Conservation (phyloP, 2,888 invertebrate genomes). For the Zhengitettix transpicula region DNA sequence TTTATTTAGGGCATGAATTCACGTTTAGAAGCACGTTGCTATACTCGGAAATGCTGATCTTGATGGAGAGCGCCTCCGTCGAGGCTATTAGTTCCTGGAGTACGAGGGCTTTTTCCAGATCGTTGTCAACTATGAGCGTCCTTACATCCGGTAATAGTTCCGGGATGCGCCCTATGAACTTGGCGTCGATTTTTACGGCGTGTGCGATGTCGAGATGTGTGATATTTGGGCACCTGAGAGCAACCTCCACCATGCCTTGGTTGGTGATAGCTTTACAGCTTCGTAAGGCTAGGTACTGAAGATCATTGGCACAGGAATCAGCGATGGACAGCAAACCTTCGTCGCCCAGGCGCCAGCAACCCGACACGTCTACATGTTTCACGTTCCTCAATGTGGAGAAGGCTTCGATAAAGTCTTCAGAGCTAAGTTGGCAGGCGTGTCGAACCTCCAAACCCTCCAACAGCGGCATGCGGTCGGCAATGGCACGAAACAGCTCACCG, state of each 20-base stretch:
- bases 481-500: background rate
- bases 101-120: too few species aligned
- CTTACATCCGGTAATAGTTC: too few species aligned
- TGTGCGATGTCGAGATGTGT: background rate
- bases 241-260: background rate
- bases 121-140: too few species aligned
- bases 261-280: background rate
- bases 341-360: background rate
- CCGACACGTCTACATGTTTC: background rate
- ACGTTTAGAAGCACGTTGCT: too few species aligned
- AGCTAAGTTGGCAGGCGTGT: background rate
- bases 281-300: background rate
- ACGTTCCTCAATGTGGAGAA: background rate
- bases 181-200: background rate
- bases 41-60: too few species aligned
- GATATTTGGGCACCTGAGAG: background rate
- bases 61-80: too few species aligned
- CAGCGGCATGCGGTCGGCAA: background rate
- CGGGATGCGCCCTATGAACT: too few species aligned
- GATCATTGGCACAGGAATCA: background rate
- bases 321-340: background rate
- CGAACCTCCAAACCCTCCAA: background rate
- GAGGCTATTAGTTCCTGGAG: too few species aligned
- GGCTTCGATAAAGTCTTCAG: background rate
- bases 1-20: too few species aligned